Percentiles rank a stretch among this genome's conserved stretches.
These are phyloP conservation scores for Acrobasis suavella DNA, from an alignment of 2,888 invertebrate genomes.

Conservation along the genomic window DNA sequence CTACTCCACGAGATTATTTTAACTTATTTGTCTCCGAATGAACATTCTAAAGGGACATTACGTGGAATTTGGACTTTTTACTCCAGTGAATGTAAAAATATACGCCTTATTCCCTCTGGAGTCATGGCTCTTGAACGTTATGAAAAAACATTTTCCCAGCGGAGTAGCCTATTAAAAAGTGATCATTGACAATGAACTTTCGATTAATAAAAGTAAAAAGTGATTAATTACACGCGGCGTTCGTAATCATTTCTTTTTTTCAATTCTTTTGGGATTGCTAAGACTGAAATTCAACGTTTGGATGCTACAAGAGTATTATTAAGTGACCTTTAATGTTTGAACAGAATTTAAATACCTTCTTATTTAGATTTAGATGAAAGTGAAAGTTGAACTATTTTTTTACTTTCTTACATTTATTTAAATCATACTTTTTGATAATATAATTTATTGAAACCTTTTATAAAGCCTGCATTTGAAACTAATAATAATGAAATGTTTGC, in stretches of 20 bases:
- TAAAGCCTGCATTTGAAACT: neutral
- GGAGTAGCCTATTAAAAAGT: slow-evolving; percentile 22
- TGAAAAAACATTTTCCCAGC: slow-evolving; percentile 15
- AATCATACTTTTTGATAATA: neutral
- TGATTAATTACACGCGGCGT: slow-evolving; percentile 16
- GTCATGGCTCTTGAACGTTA: slow-evolving; percentile 9
- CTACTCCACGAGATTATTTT: slow-evolving; percentile 56
- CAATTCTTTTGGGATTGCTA: neutral
- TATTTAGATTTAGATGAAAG: neutral
- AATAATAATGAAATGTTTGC: neutral
- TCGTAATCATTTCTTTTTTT: slow-evolving; percentile 15
- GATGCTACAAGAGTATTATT: neutral
- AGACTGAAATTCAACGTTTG: neutral
- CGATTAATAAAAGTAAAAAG: slow-evolving; percentile 21
- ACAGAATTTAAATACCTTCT: neutral
- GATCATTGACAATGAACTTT: slow-evolving; percentile 18
- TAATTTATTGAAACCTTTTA: neutral
- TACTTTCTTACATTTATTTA: neutral
- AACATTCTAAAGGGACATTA: slow-evolving; percentile 53
- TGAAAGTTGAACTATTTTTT: neutral
- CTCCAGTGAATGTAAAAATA: slow-evolving; percentile 36
- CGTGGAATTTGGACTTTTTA: slow-evolving; percentile 48
- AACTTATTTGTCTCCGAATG: slow-evolving; percentile 64
- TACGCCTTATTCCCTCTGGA: slow-evolving; percentile 31
- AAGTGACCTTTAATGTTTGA: neutral